Evolutionary conservation across 2,888 invertebrate species (phyloP).

Genomic region (Cepaea hortensis): DNA sequence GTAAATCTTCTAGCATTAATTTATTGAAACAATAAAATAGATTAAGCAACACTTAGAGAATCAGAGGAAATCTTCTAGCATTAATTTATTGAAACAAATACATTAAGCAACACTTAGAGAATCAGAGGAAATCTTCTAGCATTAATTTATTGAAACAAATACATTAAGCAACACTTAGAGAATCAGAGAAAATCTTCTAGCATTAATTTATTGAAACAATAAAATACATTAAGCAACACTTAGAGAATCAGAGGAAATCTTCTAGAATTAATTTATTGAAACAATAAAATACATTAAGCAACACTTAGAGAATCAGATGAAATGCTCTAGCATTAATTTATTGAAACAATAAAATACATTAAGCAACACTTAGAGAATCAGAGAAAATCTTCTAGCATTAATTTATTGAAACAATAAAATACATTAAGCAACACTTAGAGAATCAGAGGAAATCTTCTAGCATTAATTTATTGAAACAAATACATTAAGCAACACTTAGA

Average conservation of each 20-base stretch:
- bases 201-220: not conserved
- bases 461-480: no score
- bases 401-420: not conserved
- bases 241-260: not conserved
- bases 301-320: conserved; percentile 32
- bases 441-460: no score
- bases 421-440: no score
- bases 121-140: no score
- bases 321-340: not conserved
- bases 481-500: no score
- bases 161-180: conserved; percentile 50
- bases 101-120: no score
- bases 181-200: not conserved
- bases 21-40: not conserved
- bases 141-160: no score
- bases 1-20: not conserved
- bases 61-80: not conserved
- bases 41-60: not conserved
- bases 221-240: not conserved
- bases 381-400: not conserved
- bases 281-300: conserved; percentile 39
- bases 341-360: not conserved
- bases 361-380: not conserved
- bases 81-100: not conserved
- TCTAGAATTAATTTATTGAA: no score